Evolutionary conservation across 2,113 vertebrate genomes (phyloP).

Genomic region (Choloepus hoffmanni): DNA sequence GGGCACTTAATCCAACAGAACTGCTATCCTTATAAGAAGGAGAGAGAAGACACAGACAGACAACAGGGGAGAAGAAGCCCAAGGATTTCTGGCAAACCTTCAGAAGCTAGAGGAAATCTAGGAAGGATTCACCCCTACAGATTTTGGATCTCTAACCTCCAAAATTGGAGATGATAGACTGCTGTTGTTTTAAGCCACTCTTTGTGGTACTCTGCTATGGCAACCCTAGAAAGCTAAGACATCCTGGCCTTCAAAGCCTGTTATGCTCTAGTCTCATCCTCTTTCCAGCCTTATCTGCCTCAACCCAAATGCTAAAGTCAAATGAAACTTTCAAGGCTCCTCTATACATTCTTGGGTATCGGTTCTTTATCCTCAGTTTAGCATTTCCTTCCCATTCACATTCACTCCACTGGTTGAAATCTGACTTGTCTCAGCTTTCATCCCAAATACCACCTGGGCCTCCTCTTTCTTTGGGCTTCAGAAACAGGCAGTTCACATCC

Average conservation of each 20-base stretch:
- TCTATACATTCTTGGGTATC: background rate
- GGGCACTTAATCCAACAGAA: no score
- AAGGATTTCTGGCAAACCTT: no score
- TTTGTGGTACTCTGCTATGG: no score
- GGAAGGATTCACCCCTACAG: no score
- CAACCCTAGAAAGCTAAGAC: no score
- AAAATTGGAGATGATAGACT: no score
- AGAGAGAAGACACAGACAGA: no score
- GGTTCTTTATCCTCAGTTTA: background rate
- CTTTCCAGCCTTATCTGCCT: background rate
- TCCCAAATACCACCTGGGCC: background rate
- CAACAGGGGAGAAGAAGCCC: no score
- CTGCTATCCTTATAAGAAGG: no score
- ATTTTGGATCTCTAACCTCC: no score
- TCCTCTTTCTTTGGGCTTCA: background rate
- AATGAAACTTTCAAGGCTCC: background rate
- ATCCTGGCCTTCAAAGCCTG: background rate
- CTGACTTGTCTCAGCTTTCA: background rate
- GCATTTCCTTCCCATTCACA: background rate
- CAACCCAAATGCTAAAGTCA: background rate
- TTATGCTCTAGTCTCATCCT: background rate
- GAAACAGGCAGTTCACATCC: rapidly evolving
- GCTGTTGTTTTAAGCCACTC: no score
- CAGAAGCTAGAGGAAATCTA: no score
- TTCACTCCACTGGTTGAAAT: background rate